Percentiles rank a stretch among this genome's conserved stretches.
These are phyloP conservation scores for Caenorhabditis sp. DNA, from an alignment of 2,888 invertebrate species.

Conservation along the genomic window DNA sequence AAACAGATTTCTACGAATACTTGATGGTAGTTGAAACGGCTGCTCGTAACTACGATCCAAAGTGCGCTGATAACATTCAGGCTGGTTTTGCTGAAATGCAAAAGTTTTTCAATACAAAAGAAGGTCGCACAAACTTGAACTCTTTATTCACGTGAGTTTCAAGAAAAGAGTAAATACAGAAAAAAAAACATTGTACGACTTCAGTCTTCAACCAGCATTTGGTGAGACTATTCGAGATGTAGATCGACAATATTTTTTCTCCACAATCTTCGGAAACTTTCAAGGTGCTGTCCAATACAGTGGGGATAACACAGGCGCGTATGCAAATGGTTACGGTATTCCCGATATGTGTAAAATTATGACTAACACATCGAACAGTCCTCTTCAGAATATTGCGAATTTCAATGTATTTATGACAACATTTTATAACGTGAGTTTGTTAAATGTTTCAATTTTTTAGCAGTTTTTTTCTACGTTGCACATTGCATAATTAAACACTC, in stretches of 20 bases:
- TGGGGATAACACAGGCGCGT: conserved; percentile 82
- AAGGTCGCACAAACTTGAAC: conserved; percentile 29
- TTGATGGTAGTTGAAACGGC: conserved; percentile 46
- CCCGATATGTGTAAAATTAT: conserved; percentile 84
- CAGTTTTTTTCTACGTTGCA: background rate
- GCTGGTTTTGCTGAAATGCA: conserved; percentile 37
- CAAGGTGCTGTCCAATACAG: conserved; percentile 93
- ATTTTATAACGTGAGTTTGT: conserved; percentile 23
- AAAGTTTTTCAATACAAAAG: conserved; percentile 25
- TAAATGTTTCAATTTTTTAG: background rate
- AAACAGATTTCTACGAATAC: conserved; percentile 69
- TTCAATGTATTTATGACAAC: conserved; percentile 73
- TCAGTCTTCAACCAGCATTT: conserved; percentile 35
- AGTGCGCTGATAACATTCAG: conserved; percentile 38
- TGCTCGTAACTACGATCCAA: conserved; percentile 23
- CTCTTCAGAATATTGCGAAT: conserved; percentile 33
- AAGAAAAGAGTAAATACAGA: too few species aligned
- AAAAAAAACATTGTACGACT: too few species aligned
- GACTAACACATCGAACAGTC: conserved; percentile 65
- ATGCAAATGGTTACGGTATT: conserved; percentile 77
- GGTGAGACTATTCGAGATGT: conserved; percentile 41
- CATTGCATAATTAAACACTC: too few species aligned
- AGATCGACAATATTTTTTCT: conserved; percentile 81
- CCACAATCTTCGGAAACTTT: conserved; percentile 83
- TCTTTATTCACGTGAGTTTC: conserved; percentile 24